phyloP scores from a whole-genome alignment of 2,888 invertebrate species.

The Rosalia funebris region DNA sequence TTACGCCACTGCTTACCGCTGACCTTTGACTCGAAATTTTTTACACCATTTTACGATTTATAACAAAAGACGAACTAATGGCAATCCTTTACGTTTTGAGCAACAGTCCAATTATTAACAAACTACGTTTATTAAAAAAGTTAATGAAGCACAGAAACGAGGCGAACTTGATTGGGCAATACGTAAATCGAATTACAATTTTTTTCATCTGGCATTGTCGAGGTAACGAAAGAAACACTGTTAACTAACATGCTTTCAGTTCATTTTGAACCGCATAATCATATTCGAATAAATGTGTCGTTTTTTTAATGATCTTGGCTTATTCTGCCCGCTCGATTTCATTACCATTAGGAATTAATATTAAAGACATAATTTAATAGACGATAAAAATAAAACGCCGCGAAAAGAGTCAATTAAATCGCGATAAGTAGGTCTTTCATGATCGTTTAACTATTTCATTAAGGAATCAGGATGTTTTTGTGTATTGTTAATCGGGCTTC shows the following conservation, averaged over 20 bases:
- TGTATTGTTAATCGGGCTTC: too few species aligned
- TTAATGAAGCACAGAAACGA: conserved; percentile 3
- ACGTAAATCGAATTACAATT: not conserved
- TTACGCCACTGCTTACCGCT: too few species aligned
- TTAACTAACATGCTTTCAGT: not conserved
- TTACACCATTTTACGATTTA: too few species aligned
- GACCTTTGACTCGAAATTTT: too few species aligned
- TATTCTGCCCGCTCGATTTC: not conserved
- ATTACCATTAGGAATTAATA: not conserved
- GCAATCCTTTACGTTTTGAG: too few species aligned
- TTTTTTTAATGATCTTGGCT: not conserved
- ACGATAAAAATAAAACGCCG: not conserved
- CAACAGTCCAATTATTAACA: too few species aligned
- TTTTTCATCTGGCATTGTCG: not conserved
- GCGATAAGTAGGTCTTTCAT: not conserved
- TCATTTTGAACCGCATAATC: not conserved
- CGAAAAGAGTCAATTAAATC: not conserved
- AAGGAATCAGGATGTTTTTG: too few species aligned
- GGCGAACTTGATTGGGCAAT: not conserved
- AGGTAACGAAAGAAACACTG: not conserved
- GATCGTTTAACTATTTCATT: too few species aligned
- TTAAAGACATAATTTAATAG: not conserved
- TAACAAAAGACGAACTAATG: too few species aligned
- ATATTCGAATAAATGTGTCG: not conserved
- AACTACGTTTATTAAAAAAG: too few species aligned